Evolutionary conservation across 2,888 invertebrate genomes (phyloP).

Genomic region (Odontothrips loti): DNA sequence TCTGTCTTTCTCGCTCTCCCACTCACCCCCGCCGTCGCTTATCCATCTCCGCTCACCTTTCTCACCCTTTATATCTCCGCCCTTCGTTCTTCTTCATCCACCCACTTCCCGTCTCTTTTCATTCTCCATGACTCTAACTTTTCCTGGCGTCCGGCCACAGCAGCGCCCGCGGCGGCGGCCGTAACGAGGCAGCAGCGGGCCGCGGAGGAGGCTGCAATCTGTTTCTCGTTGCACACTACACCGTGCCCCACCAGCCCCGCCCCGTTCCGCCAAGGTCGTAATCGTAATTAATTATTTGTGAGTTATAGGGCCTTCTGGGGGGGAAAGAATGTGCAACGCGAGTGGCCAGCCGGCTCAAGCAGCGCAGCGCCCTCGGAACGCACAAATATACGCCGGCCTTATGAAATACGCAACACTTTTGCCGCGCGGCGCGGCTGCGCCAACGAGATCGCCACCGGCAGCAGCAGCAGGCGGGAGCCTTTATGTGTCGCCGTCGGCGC

Average conservation of each 20-base stretch:
- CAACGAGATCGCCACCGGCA: too few relatives aligned
- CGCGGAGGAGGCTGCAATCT: not conserved
- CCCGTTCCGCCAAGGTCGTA: not conserved
- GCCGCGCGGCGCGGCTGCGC: too few relatives aligned
- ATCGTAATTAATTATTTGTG: conserved; percentile 18
- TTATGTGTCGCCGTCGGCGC: not conserved
- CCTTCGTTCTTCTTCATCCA: conserved; percentile 12
- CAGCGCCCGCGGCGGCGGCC: not conserved
- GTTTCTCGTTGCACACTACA: not conserved
- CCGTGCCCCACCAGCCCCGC: not conserved
- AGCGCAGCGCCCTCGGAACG: not conserved
- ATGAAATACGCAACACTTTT: too few relatives aligned
- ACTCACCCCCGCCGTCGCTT: conserved; percentile 24
- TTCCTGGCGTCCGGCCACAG: not conserved
- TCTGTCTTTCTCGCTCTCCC: conserved; percentile 7
- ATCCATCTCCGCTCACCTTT: not conserved
- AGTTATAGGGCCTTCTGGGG: not conserved
- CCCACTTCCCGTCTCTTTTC: not conserved
- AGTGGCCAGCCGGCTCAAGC: not conserved
- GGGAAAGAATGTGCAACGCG: not conserved
- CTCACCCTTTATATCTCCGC: conserved; percentile 15
- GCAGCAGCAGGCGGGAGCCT: too few relatives aligned
- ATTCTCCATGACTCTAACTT: conserved; percentile 6
- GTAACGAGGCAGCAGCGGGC: not conserved
- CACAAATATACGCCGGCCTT: too few relatives aligned